Evolutionary conservation across 2,113 vertebrate genomes (phyloP), one percentile per base, ranked within the genome.

Genomic region (Glaucomys volans): DNA sequence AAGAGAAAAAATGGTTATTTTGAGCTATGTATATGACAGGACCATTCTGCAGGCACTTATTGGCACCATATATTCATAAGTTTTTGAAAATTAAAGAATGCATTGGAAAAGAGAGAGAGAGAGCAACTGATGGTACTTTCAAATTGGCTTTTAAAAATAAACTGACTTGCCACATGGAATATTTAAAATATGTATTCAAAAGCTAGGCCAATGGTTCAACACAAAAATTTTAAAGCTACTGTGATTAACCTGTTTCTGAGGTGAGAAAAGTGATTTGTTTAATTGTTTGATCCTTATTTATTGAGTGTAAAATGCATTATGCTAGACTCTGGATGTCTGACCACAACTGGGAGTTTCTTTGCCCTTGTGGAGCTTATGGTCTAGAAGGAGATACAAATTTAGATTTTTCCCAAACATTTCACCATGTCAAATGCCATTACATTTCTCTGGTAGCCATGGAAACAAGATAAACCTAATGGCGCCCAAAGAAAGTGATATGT

Each of bases 81-180:
- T 54, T 77, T 79, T 87, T 97, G 93, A 93, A 94, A 97, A 52
- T 75, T 86, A 67, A 42, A 67, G 57, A 85, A 54, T 42, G 30
- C n/a, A 12, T n/a, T n/a, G 95, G 90, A 74, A 91, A 97, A 90
- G 92, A 94, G 90, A 97, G 87, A 95, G 84, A 97, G 97, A 90
- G 77, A 95, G 24, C 85, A 97, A 96, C 93, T 47, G 96, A 97
- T 92, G 93, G 97, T 95, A 97, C 97, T 97, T 97, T 97, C 94
- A 98, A 98, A 97, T 30, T 37, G n/a, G 72, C 37, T 44, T 88
- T 37, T 50, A 92, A 80, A 95, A 20, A 17, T 44, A 62, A 62
- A 62, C 24, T 47, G 72, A 85, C 88, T 96, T 97, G 62, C 93
- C 62, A 2, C 82, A 93, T 22, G 74, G 76, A 54, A 94, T 95